These are phyloP conservation scores for Hipparchia sbordonii DNA, from an alignment of 2,888 invertebrate genomes.

Conservation along the genomic window DNA sequence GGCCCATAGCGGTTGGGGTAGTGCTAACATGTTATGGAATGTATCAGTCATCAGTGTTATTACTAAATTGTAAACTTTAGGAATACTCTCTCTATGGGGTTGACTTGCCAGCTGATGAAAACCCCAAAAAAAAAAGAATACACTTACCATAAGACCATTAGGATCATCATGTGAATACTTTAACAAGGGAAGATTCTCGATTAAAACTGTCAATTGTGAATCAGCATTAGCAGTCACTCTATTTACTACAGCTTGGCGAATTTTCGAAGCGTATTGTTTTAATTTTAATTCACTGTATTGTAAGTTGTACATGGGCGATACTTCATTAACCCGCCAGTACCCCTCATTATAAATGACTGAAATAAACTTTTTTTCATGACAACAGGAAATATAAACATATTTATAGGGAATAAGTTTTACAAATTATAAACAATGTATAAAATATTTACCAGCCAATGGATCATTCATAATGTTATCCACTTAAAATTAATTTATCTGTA, in stretches of 20 bases:
- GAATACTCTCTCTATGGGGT: too few species aligned
- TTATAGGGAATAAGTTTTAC: background rate
- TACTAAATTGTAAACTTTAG: too few species aligned
- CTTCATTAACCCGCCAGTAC: constrained; percentile 64
- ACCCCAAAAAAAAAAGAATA: background rate
- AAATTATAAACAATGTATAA: background rate
- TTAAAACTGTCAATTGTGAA: constrained; percentile 58
- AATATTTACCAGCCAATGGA: constrained; percentile 7
- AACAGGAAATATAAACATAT: background rate
- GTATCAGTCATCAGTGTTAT: too few species aligned
- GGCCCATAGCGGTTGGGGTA: too few species aligned
- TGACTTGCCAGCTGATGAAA: too few species aligned
- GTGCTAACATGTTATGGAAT: too few species aligned
- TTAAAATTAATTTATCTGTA: too few species aligned
- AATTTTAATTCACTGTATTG: constrained; percentile 62
- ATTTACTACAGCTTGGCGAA: constrained; percentile 64
- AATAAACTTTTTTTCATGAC: constrained; percentile 35
- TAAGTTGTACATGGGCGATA: constrained; percentile 69
- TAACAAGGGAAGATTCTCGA: constrained; percentile 61
- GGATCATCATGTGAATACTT: constrained; percentile 69
- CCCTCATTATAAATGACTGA: constrained; percentile 72
- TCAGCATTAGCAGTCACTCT: constrained; percentile 53
- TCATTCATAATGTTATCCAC: background rate
- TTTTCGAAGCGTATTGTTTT: constrained; percentile 71
- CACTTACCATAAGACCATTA: constrained; percentile 62